Percentiles rank a stretch among this genome's conserved stretches.
Evolutionary conservation across 2,113 vertebrate species (phyloP).

Genomic region (Sinocyclocheilus rhinocerous): DNA sequence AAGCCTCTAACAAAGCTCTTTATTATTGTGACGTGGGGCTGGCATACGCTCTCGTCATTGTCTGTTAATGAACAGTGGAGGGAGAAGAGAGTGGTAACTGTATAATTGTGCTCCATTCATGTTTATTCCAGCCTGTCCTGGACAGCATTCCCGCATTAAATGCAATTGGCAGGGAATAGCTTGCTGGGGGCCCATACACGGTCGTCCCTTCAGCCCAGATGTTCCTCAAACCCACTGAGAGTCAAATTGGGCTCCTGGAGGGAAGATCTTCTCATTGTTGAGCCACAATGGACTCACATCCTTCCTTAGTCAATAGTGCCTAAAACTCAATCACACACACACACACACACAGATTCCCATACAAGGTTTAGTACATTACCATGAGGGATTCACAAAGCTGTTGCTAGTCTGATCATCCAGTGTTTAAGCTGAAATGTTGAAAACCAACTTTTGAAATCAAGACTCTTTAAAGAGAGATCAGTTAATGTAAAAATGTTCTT

Average conservation of each 20-base stretch:
- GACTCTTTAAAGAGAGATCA: background rate
- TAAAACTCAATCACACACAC: constrained; percentile 37
- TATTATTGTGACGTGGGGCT: constrained; percentile 26
- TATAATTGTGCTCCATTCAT: constrained; percentile 30
- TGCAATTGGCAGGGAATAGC: constrained; percentile 40
- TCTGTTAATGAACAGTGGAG: constrained; percentile 17
- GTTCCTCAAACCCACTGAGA: constrained; percentile 75
- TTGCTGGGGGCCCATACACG: constrained; percentile 13
- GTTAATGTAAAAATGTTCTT: background rate
- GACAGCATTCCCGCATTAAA: constrained; percentile 34
- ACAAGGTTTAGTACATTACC: background rate
- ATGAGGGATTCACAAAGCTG: constrained; percentile 9
- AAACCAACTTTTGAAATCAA: background rate
- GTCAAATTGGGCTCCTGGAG: constrained; percentile 71
- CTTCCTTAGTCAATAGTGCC: constrained; percentile 43
- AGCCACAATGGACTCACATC: constrained; percentile 75
- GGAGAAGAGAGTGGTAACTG: constrained; percentile 10
- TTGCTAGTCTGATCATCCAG: constrained; percentile 11
- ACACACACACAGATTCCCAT: constrained; percentile 28
- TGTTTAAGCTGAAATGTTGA: background rate
- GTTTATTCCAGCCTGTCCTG: constrained; percentile 20
- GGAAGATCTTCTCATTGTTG: constrained; percentile 75
- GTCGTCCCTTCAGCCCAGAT: constrained; percentile 70
- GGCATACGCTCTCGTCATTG: constrained; percentile 27
- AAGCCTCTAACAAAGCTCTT: constrained; percentile 31